Evolutionary conservation across 2,797 vertebrate genomes (phyloP).

Genomic region (Molossus molossus): DNA sequence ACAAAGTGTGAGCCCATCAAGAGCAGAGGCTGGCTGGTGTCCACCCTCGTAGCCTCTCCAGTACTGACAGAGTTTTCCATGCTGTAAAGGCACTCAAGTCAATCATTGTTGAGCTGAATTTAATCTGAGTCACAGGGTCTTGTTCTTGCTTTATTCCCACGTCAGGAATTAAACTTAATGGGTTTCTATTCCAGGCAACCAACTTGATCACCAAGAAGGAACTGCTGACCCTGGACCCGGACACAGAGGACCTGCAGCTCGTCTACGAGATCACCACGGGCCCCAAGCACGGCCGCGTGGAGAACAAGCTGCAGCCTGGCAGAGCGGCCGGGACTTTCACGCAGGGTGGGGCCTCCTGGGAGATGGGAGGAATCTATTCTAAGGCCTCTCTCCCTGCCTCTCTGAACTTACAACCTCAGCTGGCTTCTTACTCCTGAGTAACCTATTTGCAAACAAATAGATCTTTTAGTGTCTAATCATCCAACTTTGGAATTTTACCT

Average conservation of each 20-base stretch:
- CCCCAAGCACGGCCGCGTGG: conserved; percentile 94
- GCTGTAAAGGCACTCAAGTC: conserved; percentile 58
- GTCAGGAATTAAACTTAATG: conserved; percentile 77
- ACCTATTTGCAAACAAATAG: neutral
- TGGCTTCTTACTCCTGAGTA: neutral
- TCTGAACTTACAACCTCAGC: neutral
- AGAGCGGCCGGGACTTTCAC: conserved; percentile 92
- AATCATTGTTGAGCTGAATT: conserved; percentile 75
- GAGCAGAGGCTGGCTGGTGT: neutral
- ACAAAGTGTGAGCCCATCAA: neutral
- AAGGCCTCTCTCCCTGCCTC: neutral
- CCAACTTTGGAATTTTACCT: neutral
- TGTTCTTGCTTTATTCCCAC: conserved; percentile 71
- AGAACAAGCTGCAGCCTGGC: conserved; percentile 94
- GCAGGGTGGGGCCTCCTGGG: conserved; percentile 92
- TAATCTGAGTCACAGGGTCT: conserved; percentile 78
- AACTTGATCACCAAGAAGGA: conserved; percentile 98
- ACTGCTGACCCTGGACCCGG: conserved; percentile 95
- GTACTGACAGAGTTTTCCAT: conserved; percentile 11
- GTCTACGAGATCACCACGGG: conserved; percentile 93
- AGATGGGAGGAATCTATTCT: neutral
- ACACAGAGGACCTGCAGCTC: conserved; percentile 95
- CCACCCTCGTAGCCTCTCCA: neutral
- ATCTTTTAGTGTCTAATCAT: neutral
- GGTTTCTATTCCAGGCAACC: conserved; percentile 92